Conservation (phyloP, 2,888 invertebrate genomes). For the Sinotaia quadrata region DNA sequence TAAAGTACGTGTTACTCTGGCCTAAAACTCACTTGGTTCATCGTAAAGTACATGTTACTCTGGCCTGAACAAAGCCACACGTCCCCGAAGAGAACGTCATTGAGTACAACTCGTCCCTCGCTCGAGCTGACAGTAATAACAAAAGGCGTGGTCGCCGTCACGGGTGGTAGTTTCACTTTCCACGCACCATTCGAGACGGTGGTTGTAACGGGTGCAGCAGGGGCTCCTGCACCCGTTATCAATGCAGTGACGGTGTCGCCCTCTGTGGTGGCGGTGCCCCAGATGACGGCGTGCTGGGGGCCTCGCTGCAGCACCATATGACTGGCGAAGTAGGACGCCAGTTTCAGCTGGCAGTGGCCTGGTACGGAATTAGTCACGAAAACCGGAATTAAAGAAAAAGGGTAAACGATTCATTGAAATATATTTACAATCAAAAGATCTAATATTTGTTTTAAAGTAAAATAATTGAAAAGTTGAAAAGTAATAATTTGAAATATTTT, state of each 20-base stretch:
- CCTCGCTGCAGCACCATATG: slow-evolving; percentile 50
- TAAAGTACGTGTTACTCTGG: neutral
- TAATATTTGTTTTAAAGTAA: too few relatives aligned
- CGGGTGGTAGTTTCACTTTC: slow-evolving; percentile 44
- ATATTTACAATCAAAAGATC: too few relatives aligned
- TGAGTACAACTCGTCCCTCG: slow-evolving; percentile 40
- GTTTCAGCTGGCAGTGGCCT: too few relatives aligned
- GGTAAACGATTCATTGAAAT: too few relatives aligned
- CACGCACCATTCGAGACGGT: slow-evolving; percentile 38
- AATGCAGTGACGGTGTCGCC: slow-evolving; percentile 33
- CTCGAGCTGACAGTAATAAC: slow-evolving; percentile 45
- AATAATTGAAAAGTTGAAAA: too few relatives aligned
- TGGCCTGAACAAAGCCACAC: slow-evolving; percentile 68
- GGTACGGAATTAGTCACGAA: too few relatives aligned
- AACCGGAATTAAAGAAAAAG: too few relatives aligned
- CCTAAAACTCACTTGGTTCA: neutral
- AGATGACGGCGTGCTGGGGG: slow-evolving; percentile 41
- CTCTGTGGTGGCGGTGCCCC: slow-evolving; percentile 41
- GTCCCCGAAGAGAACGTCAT: slow-evolving; percentile 68
- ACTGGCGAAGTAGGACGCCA: slow-evolving; percentile 35
- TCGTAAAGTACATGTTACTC: slow-evolving; percentile 1
- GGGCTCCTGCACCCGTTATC: neutral
- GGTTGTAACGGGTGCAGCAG: neutral
- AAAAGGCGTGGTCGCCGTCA: slow-evolving; percentile 40
- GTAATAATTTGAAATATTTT: too few relatives aligned